These are phyloP conservation scores for Aspidiotus destructor DNA, from an alignment of 2,888 invertebrate genomes.

Conservation along the genomic window DNA sequence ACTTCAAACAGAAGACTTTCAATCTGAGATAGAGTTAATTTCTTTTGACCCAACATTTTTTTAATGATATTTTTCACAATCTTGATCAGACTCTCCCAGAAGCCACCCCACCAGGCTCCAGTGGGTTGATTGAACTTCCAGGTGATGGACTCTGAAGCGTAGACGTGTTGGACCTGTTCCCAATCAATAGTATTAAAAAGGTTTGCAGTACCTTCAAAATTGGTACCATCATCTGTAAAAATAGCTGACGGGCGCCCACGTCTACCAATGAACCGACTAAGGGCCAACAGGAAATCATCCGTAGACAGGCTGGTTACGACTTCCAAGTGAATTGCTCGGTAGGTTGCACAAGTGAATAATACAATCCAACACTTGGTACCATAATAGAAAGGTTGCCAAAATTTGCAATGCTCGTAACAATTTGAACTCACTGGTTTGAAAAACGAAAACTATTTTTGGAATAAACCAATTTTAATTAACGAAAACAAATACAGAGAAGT, in stretches of 20 bases:
- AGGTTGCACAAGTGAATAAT: not conserved
- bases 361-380: not conserved
- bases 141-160: not conserved
- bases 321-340: not conserved
- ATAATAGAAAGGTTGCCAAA: no score
- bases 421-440: no score
- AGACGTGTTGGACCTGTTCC: not conserved
- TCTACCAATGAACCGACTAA: not conserved
- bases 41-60: not conserved
- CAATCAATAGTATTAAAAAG: not conserved
- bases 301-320: not conserved
- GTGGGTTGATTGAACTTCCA: not conserved
- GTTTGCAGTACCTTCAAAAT: not conserved
- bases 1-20: not conserved
- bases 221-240: not conserved
- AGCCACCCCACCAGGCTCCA: not conserved
- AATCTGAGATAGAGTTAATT: not conserved
- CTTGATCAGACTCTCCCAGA: not conserved
- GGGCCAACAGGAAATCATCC: not conserved
- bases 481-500: no score
- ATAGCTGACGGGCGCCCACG: not conserved
- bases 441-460: no score
- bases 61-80: not conserved
- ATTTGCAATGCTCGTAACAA: no score
- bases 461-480: no score